These are phyloP conservation scores for Plutella xylostella DNA, from an alignment of 2,888 invertebrate species.

Conservation along the genomic window DNA sequence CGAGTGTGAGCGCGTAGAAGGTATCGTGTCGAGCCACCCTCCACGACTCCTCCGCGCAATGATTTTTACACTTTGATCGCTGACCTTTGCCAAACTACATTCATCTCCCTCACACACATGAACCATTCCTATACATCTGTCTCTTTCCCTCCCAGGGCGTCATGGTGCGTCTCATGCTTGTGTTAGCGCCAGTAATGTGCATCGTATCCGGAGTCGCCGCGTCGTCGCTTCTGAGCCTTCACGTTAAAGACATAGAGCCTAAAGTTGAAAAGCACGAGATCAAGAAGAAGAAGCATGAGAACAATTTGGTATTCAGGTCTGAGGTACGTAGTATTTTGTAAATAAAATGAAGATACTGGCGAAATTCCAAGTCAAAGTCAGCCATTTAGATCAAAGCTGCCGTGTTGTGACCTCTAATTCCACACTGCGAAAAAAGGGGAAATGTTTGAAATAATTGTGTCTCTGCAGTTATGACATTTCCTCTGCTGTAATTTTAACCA, in stretches of 20 bases:
- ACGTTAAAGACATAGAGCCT: conserved; percentile 85
- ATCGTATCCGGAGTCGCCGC: conserved; percentile 96
- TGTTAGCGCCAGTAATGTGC: conserved; percentile 98
- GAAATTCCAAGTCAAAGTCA: no score
- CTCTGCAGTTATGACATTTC: no score
- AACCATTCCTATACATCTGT: conserved; percentile 13
- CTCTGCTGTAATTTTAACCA: no score
- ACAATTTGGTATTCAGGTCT: conserved; percentile 81
- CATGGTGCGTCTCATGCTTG: conserved; percentile 98
- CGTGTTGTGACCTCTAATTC: no score
- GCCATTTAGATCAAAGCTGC: no score
- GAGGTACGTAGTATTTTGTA: no score
- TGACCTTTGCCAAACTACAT: conserved; percentile 32
- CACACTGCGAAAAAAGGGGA: no score
- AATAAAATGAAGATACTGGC: no score
- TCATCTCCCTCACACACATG: neutral
- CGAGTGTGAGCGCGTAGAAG: conserved; percentile 48
- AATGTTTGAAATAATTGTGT: no score
- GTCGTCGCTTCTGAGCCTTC: conserved; percentile 84
- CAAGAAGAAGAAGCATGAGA: conserved; percentile 73
- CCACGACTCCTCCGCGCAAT: conserved; percentile 53
- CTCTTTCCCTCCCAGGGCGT: conserved; percentile 77
- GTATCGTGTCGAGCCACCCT: conserved; percentile 38
- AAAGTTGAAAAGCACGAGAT: conserved; percentile 76
- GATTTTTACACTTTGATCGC: conserved; percentile 75